Evolutionary conservation across 2,113 vertebrate species (phyloP).

Genomic region (Cephalophus harveyi): DNA sequence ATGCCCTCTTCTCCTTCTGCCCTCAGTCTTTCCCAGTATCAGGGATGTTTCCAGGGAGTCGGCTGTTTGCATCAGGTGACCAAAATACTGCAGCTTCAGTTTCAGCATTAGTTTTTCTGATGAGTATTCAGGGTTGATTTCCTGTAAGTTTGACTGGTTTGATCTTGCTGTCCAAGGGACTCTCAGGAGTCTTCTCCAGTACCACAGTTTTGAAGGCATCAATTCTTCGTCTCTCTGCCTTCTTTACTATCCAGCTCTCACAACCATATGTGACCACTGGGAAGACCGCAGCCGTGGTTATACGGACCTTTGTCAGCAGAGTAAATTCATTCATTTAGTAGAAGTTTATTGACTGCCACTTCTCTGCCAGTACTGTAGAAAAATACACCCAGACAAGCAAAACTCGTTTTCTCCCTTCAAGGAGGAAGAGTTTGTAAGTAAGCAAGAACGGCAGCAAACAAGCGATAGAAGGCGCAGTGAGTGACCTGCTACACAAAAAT

Average conservation of each 20-base stretch:
- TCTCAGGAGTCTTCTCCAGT: background rate
- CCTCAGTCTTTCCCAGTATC: too few relatives aligned
- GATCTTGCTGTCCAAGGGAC: background rate
- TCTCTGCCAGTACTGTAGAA: background rate
- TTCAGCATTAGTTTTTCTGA: background rate
- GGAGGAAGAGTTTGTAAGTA: background rate
- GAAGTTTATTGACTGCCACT: background rate
- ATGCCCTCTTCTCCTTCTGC: too few relatives aligned
- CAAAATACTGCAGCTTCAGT: background rate
- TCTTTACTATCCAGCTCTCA: background rate
- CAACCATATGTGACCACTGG: background rate
- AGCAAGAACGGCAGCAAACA: background rate
- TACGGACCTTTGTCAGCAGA: background rate
- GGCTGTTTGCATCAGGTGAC: background rate
- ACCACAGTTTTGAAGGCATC: background rate
- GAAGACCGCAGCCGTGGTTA: background rate
- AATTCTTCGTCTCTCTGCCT: background rate
- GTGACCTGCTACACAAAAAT: background rate
- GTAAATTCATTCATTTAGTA: background rate
- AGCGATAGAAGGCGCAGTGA: background rate
- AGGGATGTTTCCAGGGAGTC: background rate
- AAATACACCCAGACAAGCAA: background rate
- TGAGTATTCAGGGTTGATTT: background rate
- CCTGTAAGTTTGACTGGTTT: background rate
- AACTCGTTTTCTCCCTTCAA: background rate